Evolutionary conservation across 1,140 invertebrate species (phyloP).

Genomic region (Chelonus insularis): DNA sequence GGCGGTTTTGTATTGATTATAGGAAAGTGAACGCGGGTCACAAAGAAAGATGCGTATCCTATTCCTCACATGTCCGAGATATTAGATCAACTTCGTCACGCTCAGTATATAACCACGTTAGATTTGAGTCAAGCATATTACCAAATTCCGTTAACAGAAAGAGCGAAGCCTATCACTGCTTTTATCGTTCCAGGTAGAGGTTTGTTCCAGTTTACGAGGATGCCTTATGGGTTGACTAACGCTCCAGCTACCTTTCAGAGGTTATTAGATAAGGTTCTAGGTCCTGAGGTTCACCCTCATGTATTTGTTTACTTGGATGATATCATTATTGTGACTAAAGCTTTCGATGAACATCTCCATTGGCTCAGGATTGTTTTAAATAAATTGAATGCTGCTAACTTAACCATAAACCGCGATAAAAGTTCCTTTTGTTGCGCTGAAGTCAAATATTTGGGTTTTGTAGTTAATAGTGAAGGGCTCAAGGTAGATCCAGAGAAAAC

Average conservation of each 20-base stretch:
- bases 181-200: background rate
- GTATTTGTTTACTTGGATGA: conserved; percentile 14
- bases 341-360: background rate
- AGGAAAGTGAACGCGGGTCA: conserved; percentile 39
- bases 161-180: conserved; percentile 32
- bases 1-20: conserved; percentile 42
- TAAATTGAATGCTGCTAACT: background rate
- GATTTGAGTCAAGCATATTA: conserved; percentile 44
- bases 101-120: conserved; percentile 34
- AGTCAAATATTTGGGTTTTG: background rate
- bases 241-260: conserved; percentile 2
- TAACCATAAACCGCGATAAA: conserved; percentile 2
- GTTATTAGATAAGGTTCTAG: background rate
- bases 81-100: conserved; percentile 26
- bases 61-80: conserved; percentile 35
- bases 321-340: conserved; percentile 5
- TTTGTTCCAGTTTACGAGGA: conserved; percentile 13
- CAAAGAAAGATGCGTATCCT: conserved; percentile 41
- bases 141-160: conserved; percentile 37
- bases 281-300: background rate
- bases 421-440: background rate
- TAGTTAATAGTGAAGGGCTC: background rate
- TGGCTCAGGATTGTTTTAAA: background rate
- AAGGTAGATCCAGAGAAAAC: conserved; percentile 29
- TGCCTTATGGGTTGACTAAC: conserved; percentile 11